These are phyloP conservation scores for Tamandua tetradactyla DNA, from an alignment of 2,797 vertebrate species.

Conservation along the genomic window DNA sequence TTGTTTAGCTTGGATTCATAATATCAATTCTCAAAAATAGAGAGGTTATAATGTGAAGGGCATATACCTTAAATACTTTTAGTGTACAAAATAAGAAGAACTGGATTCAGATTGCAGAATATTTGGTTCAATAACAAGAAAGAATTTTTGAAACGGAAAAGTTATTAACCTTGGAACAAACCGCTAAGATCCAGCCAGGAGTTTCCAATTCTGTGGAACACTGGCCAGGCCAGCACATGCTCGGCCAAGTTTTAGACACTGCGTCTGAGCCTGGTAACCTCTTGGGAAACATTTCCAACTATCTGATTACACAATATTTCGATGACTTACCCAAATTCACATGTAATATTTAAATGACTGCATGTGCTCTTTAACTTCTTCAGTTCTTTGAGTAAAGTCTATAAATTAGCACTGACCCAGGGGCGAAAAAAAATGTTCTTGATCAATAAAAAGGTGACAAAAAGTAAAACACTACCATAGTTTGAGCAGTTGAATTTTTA, in stretches of 20 bases:
- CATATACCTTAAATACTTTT: slow-evolving; percentile 14
- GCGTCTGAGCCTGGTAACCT: neutral
- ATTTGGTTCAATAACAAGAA: slow-evolving; percentile 45
- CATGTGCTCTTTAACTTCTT: neutral
- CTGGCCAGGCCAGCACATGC: neutral
- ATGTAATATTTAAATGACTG: neutral
- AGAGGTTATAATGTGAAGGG: neutral
- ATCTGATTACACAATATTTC: neutral
- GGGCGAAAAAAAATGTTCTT: slow-evolving; percentile 12
- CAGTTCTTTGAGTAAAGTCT: slow-evolving; percentile 1
- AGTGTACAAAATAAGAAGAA: slow-evolving; percentile 31
- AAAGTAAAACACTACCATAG: neutral
- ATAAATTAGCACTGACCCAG: neutral
- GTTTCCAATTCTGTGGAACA: neutral
- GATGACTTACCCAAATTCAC: neutral
- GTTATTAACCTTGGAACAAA: slow-evolving; percentile 29
- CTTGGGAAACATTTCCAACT: neutral
- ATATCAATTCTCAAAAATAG: neutral
- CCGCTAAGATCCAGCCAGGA: neutral
- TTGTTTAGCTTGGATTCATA: neutral
- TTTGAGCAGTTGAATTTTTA: neutral
- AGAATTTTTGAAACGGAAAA: neutral
- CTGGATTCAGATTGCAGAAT: neutral
- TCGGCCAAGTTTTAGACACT: neutral
- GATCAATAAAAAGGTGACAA: neutral